These are phyloP conservation scores for Lepidocyrtinus sp. DNA, from an alignment of 2,888 invertebrate species.

Conservation along the genomic window DNA sequence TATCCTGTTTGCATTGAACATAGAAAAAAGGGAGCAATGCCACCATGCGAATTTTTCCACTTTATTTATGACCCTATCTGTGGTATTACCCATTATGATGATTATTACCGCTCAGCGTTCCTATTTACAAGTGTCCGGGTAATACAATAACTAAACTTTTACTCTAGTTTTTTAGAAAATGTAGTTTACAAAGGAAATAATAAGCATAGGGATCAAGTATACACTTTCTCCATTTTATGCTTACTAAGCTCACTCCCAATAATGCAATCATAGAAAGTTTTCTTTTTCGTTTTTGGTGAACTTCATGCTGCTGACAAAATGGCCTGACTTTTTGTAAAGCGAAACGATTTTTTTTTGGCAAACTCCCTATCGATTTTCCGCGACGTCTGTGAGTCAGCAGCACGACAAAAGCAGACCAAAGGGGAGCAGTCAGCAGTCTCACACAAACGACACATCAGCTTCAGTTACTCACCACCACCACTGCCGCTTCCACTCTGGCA, in stretches of 20 bases:
- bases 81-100: slow-evolving; percentile 1
- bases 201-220: neutral
- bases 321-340: slow-evolving; percentile 58
- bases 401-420: slow-evolving; percentile 35
- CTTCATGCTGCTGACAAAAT: slow-evolving; percentile 62
- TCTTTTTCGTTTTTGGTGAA: slow-evolving; percentile 44
- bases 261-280: slow-evolving; percentile 6
- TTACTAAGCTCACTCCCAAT: no score
- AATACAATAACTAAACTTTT: slow-evolving; percentile 1
- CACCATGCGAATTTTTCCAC: slow-evolving; percentile 5
- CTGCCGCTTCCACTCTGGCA: slow-evolving; percentile 29
- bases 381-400: slow-evolving; percentile 59
- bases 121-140: neutral
- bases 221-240: slow-evolving; percentile 4
- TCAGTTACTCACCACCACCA: slow-evolving; percentile 27
- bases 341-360: slow-evolving; percentile 59
- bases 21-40: slow-evolving; percentile 10
- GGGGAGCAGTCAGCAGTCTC: slow-evolving; percentile 60
- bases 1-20: slow-evolving; percentile 3
- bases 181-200: slow-evolving; percentile 5
- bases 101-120: slow-evolving; percentile 13
- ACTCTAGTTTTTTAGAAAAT: neutral
- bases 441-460: slow-evolving; percentile 61
- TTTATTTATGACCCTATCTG: slow-evolving; percentile 14
- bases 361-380: slow-evolving; percentile 62